These are phyloP conservation scores for Erebia epiphron DNA, from an alignment of 2,888 invertebrate species.

Conservation along the genomic window DNA sequence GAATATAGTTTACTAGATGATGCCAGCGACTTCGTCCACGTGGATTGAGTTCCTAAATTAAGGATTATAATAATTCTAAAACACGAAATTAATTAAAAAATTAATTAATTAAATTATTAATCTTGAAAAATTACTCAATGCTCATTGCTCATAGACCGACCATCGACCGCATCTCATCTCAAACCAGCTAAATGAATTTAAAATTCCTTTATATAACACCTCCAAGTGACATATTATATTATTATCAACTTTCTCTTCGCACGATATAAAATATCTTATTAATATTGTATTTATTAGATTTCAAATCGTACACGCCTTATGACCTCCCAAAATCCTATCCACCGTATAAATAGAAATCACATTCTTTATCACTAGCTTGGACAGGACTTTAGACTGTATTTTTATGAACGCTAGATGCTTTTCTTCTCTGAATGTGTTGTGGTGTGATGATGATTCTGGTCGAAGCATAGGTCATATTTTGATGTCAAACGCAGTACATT, in stretches of 20 bases:
- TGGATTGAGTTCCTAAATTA: too few species aligned
- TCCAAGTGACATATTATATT: constrained; percentile 42
- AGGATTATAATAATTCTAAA: too few species aligned
- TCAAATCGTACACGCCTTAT: constrained; percentile 30
- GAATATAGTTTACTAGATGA: neutral
- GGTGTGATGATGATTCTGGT: neutral
- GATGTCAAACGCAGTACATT: constrained; percentile 23
- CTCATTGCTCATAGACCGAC: neutral
- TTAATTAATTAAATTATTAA: too few species aligned
- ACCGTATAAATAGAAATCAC: constrained; percentile 13
- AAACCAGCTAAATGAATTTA: constrained; percentile 17
- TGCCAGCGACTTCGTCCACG: too few species aligned
- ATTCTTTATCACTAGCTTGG: neutral
- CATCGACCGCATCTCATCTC: constrained; percentile 9
- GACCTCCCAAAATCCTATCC: constrained; percentile 29
- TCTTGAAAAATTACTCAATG: constrained; percentile 10
- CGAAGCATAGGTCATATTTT: constrained; percentile 19
- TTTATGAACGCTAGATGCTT: constrained; percentile 10
- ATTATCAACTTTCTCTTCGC: constrained; percentile 42
- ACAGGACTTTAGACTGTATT: constrained; percentile 18
- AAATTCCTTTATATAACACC: constrained; percentile 34
- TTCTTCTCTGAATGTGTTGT: constrained; percentile 10
- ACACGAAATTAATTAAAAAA: too few species aligned
- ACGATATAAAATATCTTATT: constrained; percentile 34
- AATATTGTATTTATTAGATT: constrained; percentile 40